Conservation (phyloP, 1,140 invertebrate species). For the Penaeus chinensis region DNA sequence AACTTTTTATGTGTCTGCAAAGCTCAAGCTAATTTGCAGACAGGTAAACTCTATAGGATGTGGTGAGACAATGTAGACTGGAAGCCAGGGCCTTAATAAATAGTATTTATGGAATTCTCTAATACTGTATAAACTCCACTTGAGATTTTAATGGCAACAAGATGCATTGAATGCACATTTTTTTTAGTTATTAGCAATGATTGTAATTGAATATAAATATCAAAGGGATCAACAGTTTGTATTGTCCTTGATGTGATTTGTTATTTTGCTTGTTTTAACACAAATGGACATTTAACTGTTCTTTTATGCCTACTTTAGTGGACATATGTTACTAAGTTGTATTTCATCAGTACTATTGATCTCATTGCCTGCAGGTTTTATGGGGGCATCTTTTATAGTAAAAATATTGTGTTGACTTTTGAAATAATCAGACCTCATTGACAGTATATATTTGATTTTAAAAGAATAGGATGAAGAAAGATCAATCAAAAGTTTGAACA, state of each 20-base stretch:
- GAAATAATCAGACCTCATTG: too few species aligned
- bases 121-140: conserved; percentile 1
- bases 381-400: conserved; percentile 32
- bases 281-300: neutral
- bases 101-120: conserved; percentile 50
- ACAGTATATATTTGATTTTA: too few species aligned
- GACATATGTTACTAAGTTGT: conserved; percentile 42
- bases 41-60: neutral
- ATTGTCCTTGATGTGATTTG: conserved; percentile 5
- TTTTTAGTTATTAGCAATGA: too few species aligned
- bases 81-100: conserved; percentile 53
- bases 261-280: conserved; percentile 3
- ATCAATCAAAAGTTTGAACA: too few species aligned
- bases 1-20: conserved; percentile 36
- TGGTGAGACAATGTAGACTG: conserved; percentile 23
- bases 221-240: too few species aligned
- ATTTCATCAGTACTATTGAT: conserved; percentile 47
- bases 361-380: conserved; percentile 54
- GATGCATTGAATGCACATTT: conserved; percentile 19
- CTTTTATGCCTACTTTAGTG: conserved; percentile 6
- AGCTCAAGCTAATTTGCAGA: conserved; percentile 36
- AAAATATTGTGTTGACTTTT: neutral
- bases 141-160: too few species aligned
- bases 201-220: too few species aligned
- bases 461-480: too few species aligned